Conservation (phyloP, 2,888 invertebrate species). For the Panzeria rudis region DNA sequence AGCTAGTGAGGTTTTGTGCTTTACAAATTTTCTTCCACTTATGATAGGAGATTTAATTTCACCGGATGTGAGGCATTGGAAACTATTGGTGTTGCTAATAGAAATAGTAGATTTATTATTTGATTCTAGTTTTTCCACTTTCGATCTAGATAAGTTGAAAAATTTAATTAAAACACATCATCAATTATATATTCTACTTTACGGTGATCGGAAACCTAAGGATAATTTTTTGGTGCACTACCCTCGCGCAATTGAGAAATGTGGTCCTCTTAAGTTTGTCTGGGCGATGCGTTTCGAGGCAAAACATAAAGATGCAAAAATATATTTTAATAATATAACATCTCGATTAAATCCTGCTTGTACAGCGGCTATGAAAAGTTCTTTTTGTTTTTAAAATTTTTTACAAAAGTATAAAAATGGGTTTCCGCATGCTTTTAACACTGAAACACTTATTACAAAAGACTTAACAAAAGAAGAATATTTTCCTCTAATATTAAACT, state of each 20-base stretch:
- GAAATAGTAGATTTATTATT: conserved; percentile 39
- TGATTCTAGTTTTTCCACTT: conserved; percentile 56
- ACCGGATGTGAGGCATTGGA: conserved; percentile 60
- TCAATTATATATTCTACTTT: conserved; percentile 59
- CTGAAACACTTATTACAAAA: no score
- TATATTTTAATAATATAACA: conserved; percentile 39
- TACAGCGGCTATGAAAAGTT: conserved; percentile 56
- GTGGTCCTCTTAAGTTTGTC: conserved; percentile 65
- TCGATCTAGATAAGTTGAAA: conserved; percentile 54
- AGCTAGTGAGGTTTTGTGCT: no score
- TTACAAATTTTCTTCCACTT: background rate
- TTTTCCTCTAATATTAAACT: no score
- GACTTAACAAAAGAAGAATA: no score
- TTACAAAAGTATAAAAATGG: conserved; percentile 54
- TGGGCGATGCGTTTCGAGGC: conserved; percentile 62
- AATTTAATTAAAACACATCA: conserved; percentile 58
- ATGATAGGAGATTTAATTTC: conserved; percentile 72
- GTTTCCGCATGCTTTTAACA: background rate
- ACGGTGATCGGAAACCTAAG: conserved; percentile 65
- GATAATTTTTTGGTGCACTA: conserved; percentile 69
- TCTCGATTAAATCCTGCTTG: conserved; percentile 59
- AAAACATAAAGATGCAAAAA: conserved; percentile 49
- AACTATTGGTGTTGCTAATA: conserved; percentile 54
- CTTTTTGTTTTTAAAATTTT: conserved; percentile 62
- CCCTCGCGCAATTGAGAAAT: conserved; percentile 64